Percentiles rank a stretch among this genome's conserved stretches.
Evolutionary conservation across 2,888 invertebrate species (phyloP).

Genomic region (Leptarthrus brevirostris): DNA sequence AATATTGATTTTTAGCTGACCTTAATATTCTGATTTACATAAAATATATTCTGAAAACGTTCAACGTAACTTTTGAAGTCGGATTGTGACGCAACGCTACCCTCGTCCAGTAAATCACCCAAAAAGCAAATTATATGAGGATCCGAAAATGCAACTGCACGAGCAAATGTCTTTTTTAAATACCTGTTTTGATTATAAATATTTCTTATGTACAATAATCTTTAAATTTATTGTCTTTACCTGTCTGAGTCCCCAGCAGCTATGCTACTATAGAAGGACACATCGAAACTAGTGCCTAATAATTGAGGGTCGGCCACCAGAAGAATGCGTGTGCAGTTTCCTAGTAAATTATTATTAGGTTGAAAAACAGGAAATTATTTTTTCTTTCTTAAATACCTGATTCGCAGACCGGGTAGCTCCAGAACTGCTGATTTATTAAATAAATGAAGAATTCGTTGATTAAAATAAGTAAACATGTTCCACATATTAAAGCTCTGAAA

Average conservation of each 20-base stretch:
- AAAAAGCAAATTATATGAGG: constrained; percentile 90
- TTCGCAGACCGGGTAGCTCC: constrained; percentile 64
- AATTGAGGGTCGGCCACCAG: constrained; percentile 94
- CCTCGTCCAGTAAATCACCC: constrained; percentile 96
- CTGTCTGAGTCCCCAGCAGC: constrained; percentile 90
- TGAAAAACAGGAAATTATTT: constrained; percentile 25
- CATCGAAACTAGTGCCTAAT: constrained; percentile 82
- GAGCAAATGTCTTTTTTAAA: constrained; percentile 79
- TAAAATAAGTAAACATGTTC: constrained; percentile 46
- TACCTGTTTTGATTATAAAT: constrained; percentile 70
- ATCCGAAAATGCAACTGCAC: constrained; percentile 76
- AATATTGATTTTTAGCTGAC: not conserved
- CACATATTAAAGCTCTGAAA: constrained; percentile 30
- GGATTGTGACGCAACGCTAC: constrained; percentile 77
- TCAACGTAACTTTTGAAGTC: constrained; percentile 81
- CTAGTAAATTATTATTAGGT: constrained; percentile 56
- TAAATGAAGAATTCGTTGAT: constrained; percentile 59
- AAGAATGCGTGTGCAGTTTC: constrained; percentile 74
- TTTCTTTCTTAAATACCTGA: constrained; percentile 59
- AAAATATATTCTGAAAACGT: constrained; percentile 75
- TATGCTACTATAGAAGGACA: constrained; percentile 75
- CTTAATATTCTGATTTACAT: constrained; percentile 58
- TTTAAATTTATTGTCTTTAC: constrained; percentile 67
- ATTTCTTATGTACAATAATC: no score
- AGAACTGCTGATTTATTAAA: constrained; percentile 61